phyloP scores from a whole-genome alignment of 2,113 vertebrate genomes.

The Hippocampus mohnikei region DNA sequence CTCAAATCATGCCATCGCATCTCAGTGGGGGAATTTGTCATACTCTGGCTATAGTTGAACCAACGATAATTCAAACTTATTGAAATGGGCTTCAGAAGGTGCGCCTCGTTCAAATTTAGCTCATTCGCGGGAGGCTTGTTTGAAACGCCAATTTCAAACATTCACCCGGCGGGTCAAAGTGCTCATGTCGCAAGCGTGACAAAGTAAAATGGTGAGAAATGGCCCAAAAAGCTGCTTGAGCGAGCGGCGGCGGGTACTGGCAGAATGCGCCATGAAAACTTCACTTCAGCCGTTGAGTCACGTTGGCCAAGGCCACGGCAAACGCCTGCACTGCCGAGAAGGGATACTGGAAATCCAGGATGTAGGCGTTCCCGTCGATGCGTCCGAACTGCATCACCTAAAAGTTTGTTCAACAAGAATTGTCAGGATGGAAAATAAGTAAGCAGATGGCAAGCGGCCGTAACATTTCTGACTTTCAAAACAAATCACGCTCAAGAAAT shows the following conservation, averaged over 20 bases:
- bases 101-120: background rate
- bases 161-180: background rate
- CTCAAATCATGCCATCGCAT: background rate
- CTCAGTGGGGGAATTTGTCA: background rate
- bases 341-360: slow-evolving; percentile 98
- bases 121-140: background rate
- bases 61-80: background rate
- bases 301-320: slow-evolving; percentile 96
- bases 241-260: background rate
- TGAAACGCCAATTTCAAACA: background rate
- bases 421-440: background rate
- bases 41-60: background rate
- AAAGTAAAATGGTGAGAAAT: background rate
- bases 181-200: background rate
- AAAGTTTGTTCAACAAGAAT: slow-evolving; percentile 2
- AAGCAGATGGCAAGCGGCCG: background rate
- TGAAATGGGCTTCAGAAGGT: background rate
- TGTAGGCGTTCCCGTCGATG: slow-evolving; percentile 97
- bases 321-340: slow-evolving; percentile 99
- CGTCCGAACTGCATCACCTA: slow-evolving; percentile 99
- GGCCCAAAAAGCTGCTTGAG: background rate
- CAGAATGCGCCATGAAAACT: background rate
- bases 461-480: background rate
- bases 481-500: no score
- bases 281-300: slow-evolving; percentile 98